Base-by-base conservation (phyloP, 92 coral and sea anemone genomes). In the Porites lobata region DNA sequence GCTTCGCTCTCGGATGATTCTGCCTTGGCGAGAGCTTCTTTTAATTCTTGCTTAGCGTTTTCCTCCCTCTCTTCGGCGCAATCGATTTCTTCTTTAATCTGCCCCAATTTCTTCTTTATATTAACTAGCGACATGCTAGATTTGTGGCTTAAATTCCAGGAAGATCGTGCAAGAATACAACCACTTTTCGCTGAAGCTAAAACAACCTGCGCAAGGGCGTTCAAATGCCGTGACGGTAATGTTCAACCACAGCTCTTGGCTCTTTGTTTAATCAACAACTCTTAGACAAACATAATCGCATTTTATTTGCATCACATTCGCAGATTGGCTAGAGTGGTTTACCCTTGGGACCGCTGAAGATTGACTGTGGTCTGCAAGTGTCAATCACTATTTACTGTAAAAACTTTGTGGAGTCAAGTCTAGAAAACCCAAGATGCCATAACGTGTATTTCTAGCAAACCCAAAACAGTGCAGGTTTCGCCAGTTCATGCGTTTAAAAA, bases 11-110 rank as follows among this genome's bases (percentile, higher is more conserved):
- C 51, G 15, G 85, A 77, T 38, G 62, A 69, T 62, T 95, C 96
- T 21, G 57, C 93, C 9, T 65, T 56, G 7, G 77, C 92, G 11
- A 78, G 89, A 11, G 90, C 92, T 56, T 92, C 98, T 66, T 83
- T 98, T 69, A 94, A 78, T 62, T 18, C 13, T 0, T 9, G 29
- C 68, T 91, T 95, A 9, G 98, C 96, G 0, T 89, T 86, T 6
- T 19, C 15, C 77, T 91, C 96, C 38, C 99, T 84, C 52, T 84
- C 94, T 62, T 98, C 99, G 6, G 97, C 92, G 14, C 74, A 84
- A 47, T 98, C 99, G 47, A 89, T 95, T 21, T 29, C 64, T 26
- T 95, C 99, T 51, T 93, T 93, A 6, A 94, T 24, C 72, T 82
- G 57, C 0, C 78, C 82, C 94, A 98, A 73, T 79, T 78, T 93